phyloP scores from a whole-genome alignment of 2,888 invertebrate genomes.

The Tolmerus cingulatus region DNA sequence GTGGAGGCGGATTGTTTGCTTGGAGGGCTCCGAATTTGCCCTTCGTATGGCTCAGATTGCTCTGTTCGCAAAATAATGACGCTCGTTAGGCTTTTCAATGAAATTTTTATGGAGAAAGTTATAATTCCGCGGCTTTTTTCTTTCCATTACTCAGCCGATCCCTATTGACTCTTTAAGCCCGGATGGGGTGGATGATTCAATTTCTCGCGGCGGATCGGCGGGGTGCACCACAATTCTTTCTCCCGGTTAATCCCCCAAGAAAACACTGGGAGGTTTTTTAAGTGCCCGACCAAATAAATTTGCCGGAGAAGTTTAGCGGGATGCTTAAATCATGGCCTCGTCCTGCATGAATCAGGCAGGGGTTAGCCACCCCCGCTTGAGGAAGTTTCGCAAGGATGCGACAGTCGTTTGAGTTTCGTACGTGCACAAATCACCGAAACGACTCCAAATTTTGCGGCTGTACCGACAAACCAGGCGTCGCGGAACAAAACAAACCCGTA shows the following conservation, averaged over 20 bases:
- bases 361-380: background rate
- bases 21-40: background rate
- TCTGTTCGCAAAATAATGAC: slow-evolving; percentile 5
- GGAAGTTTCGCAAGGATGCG: background rate
- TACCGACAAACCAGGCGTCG: background rate
- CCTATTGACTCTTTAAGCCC: background rate
- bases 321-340: background rate
- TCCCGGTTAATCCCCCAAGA: background rate
- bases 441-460: background rate
- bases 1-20: background rate
- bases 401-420: background rate
- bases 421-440: background rate
- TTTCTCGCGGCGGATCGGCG: background rate
- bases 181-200: background rate
- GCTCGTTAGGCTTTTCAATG: slow-evolving; percentile 19
- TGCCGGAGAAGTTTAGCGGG: background rate
- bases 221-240: background rate
- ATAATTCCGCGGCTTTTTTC: background rate
- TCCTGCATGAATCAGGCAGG: background rate
- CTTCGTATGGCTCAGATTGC: background rate
- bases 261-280: background rate
- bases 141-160: background rate
- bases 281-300: background rate
- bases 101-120: slow-evolving; percentile 26
- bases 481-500: background rate